These are phyloP conservation scores for Presbytis comata DNA, from an alignment of 2,797 vertebrate genomes.

Conservation along the genomic window DNA sequence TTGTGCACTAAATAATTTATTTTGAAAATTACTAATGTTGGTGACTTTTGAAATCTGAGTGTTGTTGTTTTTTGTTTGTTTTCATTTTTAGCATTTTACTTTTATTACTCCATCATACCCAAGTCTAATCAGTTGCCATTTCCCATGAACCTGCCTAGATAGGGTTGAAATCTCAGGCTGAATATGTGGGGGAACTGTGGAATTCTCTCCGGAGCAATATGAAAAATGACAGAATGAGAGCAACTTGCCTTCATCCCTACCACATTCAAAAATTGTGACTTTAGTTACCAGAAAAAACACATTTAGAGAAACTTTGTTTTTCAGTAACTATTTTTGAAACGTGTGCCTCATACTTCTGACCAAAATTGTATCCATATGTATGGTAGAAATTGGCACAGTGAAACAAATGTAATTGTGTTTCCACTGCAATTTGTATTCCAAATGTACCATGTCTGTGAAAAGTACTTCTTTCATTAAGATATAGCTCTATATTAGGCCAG, in stretches of 20 bases:
- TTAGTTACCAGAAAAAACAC: neutral
- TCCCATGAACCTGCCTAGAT: neutral
- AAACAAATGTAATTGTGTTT: neutral
- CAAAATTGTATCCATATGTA: neutral
- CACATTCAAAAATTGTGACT: neutral
- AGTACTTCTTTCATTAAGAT: neutral
- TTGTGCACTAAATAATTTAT: neutral
- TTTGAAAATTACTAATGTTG: constrained; percentile 13
- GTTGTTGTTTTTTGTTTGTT: neutral
- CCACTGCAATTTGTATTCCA: neutral
- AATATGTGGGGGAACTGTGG: neutral
- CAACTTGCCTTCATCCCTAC: neutral
- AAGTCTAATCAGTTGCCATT: neutral
- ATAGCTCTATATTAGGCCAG: neutral
- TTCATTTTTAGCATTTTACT: neutral
- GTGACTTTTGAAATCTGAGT: neutral
- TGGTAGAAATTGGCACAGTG: neutral
- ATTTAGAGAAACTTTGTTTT: constrained; percentile 2
- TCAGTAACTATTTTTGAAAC: neutral
- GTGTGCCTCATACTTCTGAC: neutral
- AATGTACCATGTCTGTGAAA: neutral
- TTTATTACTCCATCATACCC: neutral
- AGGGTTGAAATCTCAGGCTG: neutral
- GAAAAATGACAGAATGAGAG: neutral
- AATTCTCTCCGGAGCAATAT: neutral